These are phyloP conservation scores for Bruchidius siliquastri DNA, from an alignment of 2,888 invertebrate genomes.

Conservation along the genomic window DNA sequence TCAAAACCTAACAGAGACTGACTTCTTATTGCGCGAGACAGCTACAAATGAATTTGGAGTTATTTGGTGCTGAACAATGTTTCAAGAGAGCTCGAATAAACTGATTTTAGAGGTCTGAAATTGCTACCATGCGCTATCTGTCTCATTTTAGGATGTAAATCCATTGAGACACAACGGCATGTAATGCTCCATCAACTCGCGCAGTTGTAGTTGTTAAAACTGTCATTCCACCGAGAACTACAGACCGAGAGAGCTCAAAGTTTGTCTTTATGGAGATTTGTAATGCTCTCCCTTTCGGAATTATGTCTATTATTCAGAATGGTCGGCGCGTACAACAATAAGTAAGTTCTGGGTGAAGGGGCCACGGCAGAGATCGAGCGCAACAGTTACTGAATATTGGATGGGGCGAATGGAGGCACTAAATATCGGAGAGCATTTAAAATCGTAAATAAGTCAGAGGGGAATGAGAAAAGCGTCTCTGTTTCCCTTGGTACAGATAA, in stretches of 20 bases:
- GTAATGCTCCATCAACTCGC: background rate
- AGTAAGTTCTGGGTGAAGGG: constrained; percentile 18
- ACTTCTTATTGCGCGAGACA: too few relatives aligned
- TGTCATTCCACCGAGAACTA: background rate
- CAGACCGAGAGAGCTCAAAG: constrained; percentile 15
- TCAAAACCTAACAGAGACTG: too few relatives aligned
- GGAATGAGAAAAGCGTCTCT: background rate
- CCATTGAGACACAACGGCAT: background rate
- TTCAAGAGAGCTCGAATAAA: background rate
- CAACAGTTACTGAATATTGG: constrained; percentile 16
- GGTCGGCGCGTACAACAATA: constrained; percentile 9
- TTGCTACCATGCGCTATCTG: background rate
- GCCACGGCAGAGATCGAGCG: constrained; percentile 14
- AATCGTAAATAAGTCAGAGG: constrained; percentile 15
- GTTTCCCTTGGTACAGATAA: background rate
- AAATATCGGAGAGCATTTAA: constrained; percentile 11
- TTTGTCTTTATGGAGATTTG: constrained; percentile 26
- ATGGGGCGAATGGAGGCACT: constrained; percentile 7
- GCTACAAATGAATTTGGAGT: too few relatives aligned
- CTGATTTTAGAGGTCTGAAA: background rate
- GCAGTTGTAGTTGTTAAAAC: background rate
- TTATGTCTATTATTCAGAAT: constrained; percentile 21
- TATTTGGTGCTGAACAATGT: background rate
- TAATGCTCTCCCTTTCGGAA: constrained; percentile 15
- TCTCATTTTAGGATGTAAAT: background rate